Evolutionary conservation across 2,888 invertebrate genomes (phyloP), one percentile per base, ranked within the genome.

Genomic region (Strigamia maritima): DNA sequence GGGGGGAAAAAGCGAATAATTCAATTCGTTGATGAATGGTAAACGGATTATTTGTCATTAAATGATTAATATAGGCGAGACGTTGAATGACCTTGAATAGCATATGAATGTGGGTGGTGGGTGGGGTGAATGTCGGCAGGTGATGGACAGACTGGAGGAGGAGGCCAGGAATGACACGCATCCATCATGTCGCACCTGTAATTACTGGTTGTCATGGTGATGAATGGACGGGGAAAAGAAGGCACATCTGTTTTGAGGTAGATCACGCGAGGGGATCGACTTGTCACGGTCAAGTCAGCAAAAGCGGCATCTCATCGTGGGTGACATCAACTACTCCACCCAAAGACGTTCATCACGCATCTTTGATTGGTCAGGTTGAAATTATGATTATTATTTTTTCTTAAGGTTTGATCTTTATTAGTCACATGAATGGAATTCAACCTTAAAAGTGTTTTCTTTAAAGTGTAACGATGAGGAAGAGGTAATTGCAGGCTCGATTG

Each of bases 101-200:
- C 54, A 19, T 1, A 54, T 54, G 54, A 19, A 19, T 54, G 54
- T 54, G 6, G 54, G 54, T 54, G 54, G 54, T 22, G 54, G 54
- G 54, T 54, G 54, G 54, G 54, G 54, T 54, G 54, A 54, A n/a
- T n/a, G 54, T 54, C 54, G 54, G 54, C 54, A 54, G 54, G 24
- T 78, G 78, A 78, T 70, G 38, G 78, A 78, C 78, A 78, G 78
- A n/a, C 78, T 16, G 70, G 24, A 35, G 35, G 78, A 78, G 78
- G 78, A 70, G 54, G 77, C 26, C 26, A 38, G 19, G 70, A 78
- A 78, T 78, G 78, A 78, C 78, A 78, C 78, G 70, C 78, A 78
- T 78, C 78, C 78, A 78, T 78, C 78, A 78, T 65, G 78, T 77
- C 77, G 54, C 54, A 22, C 38, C 70, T 24, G 78, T 78, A 78